Conservation (phyloP, 2,113 vertebrate genomes). For the Oreochromis tanganicae region DNA sequence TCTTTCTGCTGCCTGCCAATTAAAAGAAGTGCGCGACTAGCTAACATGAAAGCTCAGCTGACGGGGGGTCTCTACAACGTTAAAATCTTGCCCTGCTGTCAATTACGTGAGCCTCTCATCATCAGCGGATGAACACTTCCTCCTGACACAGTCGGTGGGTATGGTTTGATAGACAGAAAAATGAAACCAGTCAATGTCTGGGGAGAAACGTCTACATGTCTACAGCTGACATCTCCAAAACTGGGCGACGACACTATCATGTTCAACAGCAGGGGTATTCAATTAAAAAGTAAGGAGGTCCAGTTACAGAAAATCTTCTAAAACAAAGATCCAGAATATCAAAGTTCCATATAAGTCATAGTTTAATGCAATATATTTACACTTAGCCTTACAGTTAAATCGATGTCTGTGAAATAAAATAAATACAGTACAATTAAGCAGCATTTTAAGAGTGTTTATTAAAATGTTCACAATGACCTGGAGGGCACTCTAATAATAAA, state of each 20-base stretch:
- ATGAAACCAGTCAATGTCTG: neutral
- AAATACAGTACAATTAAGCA: neutral
- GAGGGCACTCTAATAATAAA: neutral
- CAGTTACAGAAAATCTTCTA: neutral
- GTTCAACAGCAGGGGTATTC: neutral
- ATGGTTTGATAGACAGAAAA: neutral
- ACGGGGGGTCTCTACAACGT: neutral
- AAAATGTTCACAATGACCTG: neutral
- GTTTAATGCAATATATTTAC: neutral
- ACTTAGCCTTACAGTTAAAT: neutral
- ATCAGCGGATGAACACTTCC: neutral
- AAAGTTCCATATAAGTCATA: neutral
- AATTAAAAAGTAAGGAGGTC: neutral
- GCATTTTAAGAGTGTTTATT: neutral
- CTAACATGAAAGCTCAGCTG: neutral
- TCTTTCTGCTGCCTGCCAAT: rapidly evolving
- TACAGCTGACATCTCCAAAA: neutral
- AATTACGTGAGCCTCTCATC: neutral
- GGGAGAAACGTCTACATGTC: neutral
- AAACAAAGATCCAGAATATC: neutral
- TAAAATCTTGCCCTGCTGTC: neutral
- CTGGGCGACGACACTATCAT: rapidly evolving
- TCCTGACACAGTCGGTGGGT: neutral
- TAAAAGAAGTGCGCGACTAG: neutral
- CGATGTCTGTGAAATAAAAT: neutral